Evolutionary conservation across 2,888 invertebrate genomes (phyloP).

Genomic region (Chrysomela aeneicollis): DNA sequence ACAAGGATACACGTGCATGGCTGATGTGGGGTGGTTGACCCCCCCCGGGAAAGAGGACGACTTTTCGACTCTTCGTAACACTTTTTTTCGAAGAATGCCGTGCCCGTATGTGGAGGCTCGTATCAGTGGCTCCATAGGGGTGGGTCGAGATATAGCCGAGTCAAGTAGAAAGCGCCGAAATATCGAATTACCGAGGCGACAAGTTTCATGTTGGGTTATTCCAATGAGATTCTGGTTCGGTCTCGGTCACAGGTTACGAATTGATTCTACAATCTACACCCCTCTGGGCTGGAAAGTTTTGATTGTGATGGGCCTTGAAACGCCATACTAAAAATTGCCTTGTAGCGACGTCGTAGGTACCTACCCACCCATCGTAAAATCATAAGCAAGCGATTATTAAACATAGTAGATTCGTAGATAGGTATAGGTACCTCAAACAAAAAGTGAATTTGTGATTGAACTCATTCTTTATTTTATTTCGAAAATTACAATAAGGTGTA

Average conservation of each 20-base stretch:
- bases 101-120: constrained; percentile 47
- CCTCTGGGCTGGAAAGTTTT: constrained; percentile 18
- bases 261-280: no score
- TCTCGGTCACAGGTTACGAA: not conserved
- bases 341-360: constrained; percentile 11
- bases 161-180: constrained; percentile 28
- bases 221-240: constrained; percentile 24
- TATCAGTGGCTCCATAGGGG: constrained; percentile 39
- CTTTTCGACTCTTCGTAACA: constrained; percentile 57
- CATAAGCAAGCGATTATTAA: constrained; percentile 21
- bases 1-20: constrained; percentile 65
- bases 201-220: constrained; percentile 29
- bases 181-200: constrained; percentile 31
- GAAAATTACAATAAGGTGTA: constrained; percentile 5
- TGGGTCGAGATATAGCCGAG: constrained; percentile 41
- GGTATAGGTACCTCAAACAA: constrained; percentile 18
- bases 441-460: constrained; percentile 13
- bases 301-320: constrained; percentile 15
- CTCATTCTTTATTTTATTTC: constrained; percentile 17
- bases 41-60: constrained; percentile 62
- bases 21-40: constrained; percentile 67
- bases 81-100: constrained; percentile 46
- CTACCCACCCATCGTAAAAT: no score
- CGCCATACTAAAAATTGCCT: not conserved
- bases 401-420: no score